phyloP scores from a whole-genome alignment of 2,797 vertebrate species.

The Sebastes variabilis region DNA sequence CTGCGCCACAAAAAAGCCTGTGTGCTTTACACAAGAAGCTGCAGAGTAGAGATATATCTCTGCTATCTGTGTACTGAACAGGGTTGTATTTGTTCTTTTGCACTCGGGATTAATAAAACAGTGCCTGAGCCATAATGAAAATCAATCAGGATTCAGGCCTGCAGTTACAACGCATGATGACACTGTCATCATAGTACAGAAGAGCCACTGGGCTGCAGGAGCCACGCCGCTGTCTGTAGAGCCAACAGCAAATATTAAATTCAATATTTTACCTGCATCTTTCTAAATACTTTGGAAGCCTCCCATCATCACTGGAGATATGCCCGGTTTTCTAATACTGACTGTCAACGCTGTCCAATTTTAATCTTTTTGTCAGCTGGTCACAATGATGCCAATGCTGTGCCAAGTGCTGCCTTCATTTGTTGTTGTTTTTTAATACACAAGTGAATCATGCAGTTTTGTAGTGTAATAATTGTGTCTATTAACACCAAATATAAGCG shows the following conservation, averaged over 20 bases:
- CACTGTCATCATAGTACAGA: conserved; percentile 32
- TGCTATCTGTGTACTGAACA: conserved; percentile 7
- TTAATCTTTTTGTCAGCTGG: conserved; percentile 2
- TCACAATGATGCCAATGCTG: neutral
- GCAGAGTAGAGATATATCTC: neutral
- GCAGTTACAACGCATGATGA: conserved; percentile 38
- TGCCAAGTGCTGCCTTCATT: neutral
- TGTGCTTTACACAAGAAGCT: neutral
- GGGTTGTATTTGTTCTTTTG: conserved; percentile 34
- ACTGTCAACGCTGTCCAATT: conserved; percentile 6
- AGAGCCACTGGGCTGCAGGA: conserved; percentile 1
- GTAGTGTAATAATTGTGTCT: neutral
- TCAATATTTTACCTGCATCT: conserved; percentile 39
- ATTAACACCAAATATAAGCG: neutral
- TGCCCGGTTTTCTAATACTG: conserved; percentile 10
- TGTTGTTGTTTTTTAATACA: neutral
- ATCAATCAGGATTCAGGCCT: conserved; percentile 56
- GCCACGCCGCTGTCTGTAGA: neutral
- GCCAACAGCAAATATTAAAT: conserved; percentile 3
- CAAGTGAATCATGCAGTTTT: conserved; percentile 1
- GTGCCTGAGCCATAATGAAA: conserved; percentile 45
- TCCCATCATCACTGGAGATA: conserved; percentile 35
- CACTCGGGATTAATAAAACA: conserved; percentile 45
- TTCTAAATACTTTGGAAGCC: conserved; percentile 26
- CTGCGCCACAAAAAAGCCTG: neutral